Base-by-base conservation (phyloP, 2,113 vertebrate species). In the Gambusia holbrooki region DNA sequence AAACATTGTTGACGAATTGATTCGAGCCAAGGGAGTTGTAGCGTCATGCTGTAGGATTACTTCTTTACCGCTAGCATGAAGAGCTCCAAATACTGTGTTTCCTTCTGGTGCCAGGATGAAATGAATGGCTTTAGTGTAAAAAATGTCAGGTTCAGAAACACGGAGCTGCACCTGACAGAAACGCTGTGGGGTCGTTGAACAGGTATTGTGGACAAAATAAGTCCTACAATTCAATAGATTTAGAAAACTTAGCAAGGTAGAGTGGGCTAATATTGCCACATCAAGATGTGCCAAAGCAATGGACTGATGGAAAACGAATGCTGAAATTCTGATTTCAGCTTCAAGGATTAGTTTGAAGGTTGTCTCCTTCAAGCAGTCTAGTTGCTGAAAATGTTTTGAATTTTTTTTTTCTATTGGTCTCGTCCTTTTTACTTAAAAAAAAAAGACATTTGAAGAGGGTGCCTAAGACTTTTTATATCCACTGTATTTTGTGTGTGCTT, bases 401-500 rank as follows among this genome's bases (percentile, higher is more conserved):
- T 4, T 22, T 22, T 9, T 1, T 22, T 3, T 17, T 10, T 25
- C 25, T 58, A n/a, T 58, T 25, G 2, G 5, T 22, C 15, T 48
- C 45, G 1, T 58, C 51, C 17, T 58, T 58, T 58, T 58, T n/a
- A 10, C 8, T 9, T 25, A n/a, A 58, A 58, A 58, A 58, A 58
- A 51, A 22, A 54, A 58, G 2, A 25, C 25, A 58, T 58, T 54
- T 54, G 17, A 58, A 58, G 9, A 25, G 51, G 51, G 51, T 58
- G 25, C 17, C 25, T 58, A 7, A 11, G 51, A 58, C 51, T 58
- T 58, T n/a, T 58, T 25, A n/a, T 25, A 58, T 58, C 25, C 51
- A 58, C 51, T 58, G 51, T 58, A 66, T 66, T 40, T 13, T 15
- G 5, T 76, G 4, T 84, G n/a, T 58, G 66, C 60, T 28, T 69